These are phyloP conservation scores for Apolygus lucorum DNA, from an alignment of 1,140 invertebrate species.

Conservation along the genomic window DNA sequence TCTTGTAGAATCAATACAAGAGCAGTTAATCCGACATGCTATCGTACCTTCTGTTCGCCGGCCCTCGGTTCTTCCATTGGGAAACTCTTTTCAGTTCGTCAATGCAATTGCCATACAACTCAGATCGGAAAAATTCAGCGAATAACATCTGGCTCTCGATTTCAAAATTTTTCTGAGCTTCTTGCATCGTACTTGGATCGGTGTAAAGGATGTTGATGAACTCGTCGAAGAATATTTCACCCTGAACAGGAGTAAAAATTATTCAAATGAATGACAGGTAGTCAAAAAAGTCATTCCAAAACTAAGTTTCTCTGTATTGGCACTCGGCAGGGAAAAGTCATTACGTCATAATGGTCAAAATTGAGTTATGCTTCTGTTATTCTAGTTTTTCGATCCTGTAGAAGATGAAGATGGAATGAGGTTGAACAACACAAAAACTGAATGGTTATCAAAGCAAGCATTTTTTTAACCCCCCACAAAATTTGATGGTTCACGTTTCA, in stretches of 20 bases:
- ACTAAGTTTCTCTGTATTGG: too few relatives aligned
- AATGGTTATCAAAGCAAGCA: too few relatives aligned
- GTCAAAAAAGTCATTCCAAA: background rate
- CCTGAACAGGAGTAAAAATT: constrained; percentile 16
- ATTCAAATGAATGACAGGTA: background rate
- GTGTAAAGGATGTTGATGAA: constrained; percentile 21
- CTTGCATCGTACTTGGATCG: constrained; percentile 1
- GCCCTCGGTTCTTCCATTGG: constrained; percentile 26
- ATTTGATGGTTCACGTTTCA: too few relatives aligned
- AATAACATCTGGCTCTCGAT: constrained; percentile 22
- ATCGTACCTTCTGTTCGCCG: constrained; percentile 30
- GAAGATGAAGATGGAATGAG: too few relatives aligned
- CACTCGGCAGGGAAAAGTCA: background rate
- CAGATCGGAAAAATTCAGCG: constrained; percentile 9
- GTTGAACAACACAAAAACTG: too few relatives aligned
- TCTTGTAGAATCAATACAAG: too few relatives aligned
- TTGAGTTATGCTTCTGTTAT: too few relatives aligned
- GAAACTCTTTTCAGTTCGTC: constrained; percentile 8
- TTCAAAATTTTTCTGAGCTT: constrained; percentile 23
- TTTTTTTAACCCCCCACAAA: too few relatives aligned
- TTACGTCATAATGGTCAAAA: too few relatives aligned
- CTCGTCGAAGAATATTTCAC: constrained; percentile 25
- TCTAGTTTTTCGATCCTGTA: too few relatives aligned
- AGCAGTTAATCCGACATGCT: too few relatives aligned
- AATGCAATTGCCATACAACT: constrained; percentile 6